Evolutionary conservation across 2,113 vertebrate species (phyloP), one percentile per base, ranked within the genome.

Genomic region (Xyliphius kryptos): DNA sequence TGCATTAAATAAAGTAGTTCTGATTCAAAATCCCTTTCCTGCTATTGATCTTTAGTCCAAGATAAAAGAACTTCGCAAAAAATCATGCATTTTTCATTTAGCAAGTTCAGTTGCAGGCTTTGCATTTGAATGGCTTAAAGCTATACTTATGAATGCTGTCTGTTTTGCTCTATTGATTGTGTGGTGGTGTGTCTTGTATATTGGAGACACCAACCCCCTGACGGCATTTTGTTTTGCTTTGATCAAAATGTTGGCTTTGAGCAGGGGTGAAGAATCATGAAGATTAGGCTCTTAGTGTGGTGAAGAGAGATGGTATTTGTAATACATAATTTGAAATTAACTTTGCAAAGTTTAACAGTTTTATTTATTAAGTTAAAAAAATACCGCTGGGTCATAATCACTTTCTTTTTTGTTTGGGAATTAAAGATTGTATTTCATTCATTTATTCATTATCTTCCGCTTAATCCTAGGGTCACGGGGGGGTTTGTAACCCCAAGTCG

Each of bases 51-150:
- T 81, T 74, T 75, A 80, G 74, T 83, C 46, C 68, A 71, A 82
- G 81, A 87, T 87, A 82, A 85, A 87, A 85, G 80, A 79, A 61
- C 62, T 65, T 70, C 71, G 74, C 72, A 78, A 73, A 84, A n/a
- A 82, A 80, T 82, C 83, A 87, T 89, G 82, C 84, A 87, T 87
- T 87, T 89, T 87, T 88, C 77, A 87, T 87, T 68, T 86, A 85
- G 75, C 85, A 57, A 61, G 68, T 66, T 74, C 64, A 75, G 59
- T 72, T 83, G 80, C 81, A 83, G 80, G 71, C 79, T 80, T 83
- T 86, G 80, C 81, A 80, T 83, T 84, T 82, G 79, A 77, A 85
- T 88, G 78, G 85, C 84, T 89, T 83, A 76, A 81, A 89, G 87
- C 85, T 85, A 87, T 82, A 77, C 82, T 87, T 79, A 81, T 76